phyloP scores from a whole-genome alignment of 1,140 invertebrate species.

The Tachypleus tridentatus region DNA sequence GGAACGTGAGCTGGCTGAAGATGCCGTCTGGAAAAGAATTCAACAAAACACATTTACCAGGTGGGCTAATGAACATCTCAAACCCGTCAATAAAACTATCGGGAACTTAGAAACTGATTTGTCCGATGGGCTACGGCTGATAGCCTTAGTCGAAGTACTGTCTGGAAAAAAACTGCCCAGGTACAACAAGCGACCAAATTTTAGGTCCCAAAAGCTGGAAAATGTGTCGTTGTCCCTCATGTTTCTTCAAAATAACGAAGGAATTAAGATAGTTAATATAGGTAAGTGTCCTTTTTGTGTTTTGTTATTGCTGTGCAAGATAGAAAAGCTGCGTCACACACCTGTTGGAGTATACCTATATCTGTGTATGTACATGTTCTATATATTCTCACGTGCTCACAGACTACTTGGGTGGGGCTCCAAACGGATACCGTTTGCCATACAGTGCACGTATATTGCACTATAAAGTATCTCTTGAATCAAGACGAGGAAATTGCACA shows the following conservation, averaged over 20 bases:
- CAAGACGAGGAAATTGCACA: no score
- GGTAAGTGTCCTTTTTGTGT: slow-evolving; percentile 49
- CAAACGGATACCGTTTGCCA: no score
- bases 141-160: slow-evolving; percentile 73
- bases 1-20: slow-evolving; percentile 75
- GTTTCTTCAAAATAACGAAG: slow-evolving; percentile 74
- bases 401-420: no score
- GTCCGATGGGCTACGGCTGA: slow-evolving; percentile 67
- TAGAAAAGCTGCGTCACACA: no score
- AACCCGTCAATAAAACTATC: slow-evolving; percentile 63
- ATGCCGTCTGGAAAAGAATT: slow-evolving; percentile 85
- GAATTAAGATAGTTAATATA: slow-evolving; percentile 85
- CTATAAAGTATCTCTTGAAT: no score
- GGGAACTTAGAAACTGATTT: slow-evolving; percentile 72
- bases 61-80: slow-evolving; percentile 88
- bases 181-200: slow-evolving; percentile 74
- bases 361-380: no score
- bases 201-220: slow-evolving; percentile 59
- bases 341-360: no score
- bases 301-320: no score
- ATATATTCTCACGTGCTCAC: no score
- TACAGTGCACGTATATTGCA: no score
- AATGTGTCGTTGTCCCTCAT: slow-evolving; percentile 84
- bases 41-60: slow-evolving; percentile 91
- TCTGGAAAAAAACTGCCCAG: slow-evolving; percentile 68